Conservation (phyloP, 1,140 invertebrate species). For the Bicyclus anynana region DNA sequence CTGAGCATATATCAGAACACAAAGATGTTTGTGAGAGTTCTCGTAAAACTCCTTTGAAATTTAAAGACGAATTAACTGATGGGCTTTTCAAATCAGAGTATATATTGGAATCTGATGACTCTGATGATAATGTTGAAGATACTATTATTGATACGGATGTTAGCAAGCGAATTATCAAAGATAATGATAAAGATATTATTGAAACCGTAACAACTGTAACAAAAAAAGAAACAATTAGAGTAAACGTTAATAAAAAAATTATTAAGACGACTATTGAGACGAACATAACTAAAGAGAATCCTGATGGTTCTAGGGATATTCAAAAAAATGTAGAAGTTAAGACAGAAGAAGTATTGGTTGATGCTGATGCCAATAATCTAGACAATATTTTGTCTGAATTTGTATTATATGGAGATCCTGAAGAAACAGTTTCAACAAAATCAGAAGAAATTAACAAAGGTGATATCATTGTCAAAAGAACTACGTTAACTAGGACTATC, state of each 20-base stretch:
- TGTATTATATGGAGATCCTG: constrained; percentile 44
- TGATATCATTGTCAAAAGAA: constrained; percentile 52
- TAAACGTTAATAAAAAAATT: constrained; percentile 56
- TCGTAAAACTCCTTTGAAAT: constrained; percentile 27
- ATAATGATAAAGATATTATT: constrained; percentile 64
- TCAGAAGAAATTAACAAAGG: constrained; percentile 53
- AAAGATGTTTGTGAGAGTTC: constrained; percentile 31
- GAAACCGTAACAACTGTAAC: constrained; percentile 73
- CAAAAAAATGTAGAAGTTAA: constrained; percentile 71
- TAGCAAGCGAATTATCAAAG: constrained; percentile 63
- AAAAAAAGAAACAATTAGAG: constrained; percentile 65
- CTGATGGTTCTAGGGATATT: constrained; percentile 64
- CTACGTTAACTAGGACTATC: constrained; percentile 49
- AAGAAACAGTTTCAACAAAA: constrained; percentile 54
- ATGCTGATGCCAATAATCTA: constrained; percentile 45
- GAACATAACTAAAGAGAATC: constrained; percentile 62
- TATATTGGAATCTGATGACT: constrained; percentile 45
- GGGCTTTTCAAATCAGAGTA: constrained; percentile 32
- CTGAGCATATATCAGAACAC: constrained; percentile 27
- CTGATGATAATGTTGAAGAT: constrained; percentile 64
- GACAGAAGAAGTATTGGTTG: constrained; percentile 54
- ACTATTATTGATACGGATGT: constrained; percentile 72
- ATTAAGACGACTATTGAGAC: constrained; percentile 70
- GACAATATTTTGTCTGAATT: constrained; percentile 52
- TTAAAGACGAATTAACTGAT: constrained; percentile 20